Conservation (phyloP, 2,888 invertebrate species). For the Pelosia muscerda region DNA sequence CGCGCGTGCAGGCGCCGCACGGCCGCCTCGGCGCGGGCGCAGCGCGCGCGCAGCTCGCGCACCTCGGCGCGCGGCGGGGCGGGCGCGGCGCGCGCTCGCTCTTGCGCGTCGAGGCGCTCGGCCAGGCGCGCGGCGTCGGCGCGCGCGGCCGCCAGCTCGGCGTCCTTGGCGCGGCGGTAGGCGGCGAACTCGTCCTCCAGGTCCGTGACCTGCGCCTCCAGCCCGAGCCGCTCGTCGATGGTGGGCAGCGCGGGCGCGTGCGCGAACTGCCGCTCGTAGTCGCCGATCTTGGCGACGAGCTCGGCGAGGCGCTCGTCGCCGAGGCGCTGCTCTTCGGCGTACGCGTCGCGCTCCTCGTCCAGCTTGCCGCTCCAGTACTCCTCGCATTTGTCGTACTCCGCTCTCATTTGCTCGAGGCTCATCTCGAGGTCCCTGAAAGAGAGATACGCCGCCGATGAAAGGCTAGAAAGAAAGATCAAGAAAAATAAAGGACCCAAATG, state of each 20-base stretch:
- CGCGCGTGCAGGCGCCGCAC: conserved; percentile 86
- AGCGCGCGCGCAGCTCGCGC: conserved; percentile 79
- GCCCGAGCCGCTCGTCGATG: conserved; percentile 88
- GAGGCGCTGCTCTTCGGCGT: conserved; percentile 91
- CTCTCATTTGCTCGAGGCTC: conserved; percentile 91
- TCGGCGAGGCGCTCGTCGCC: conserved; percentile 92
- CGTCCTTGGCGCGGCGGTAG: conserved; percentile 44
- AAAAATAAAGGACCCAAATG: too few relatives aligned
- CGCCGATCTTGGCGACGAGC: conserved; percentile 91
- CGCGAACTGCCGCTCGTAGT: conserved; percentile 92
- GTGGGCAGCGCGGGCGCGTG: conserved; percentile 86
- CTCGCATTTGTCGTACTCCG: conserved; percentile 94
- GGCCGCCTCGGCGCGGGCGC: conserved; percentile 77
- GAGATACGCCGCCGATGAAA: not conserved
- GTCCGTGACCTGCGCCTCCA: conserved; percentile 85
- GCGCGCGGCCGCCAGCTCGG: conserved; percentile 47
- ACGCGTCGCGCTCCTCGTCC: conserved; percentile 91
- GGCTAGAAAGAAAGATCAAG: not conserved
- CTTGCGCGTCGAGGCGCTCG: conserved; percentile 35
- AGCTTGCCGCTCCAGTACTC: conserved; percentile 95
- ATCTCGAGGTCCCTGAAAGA: conserved; percentile 89
- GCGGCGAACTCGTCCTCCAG: conserved; percentile 50
- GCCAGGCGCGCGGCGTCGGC: conserved; percentile 78
- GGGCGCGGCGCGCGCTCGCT: conserved; percentile 81
- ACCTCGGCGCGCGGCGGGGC: conserved; percentile 71